Base-by-base conservation (phyloP, 2,888 invertebrate species). In the Eueremaeus valkanovi region DNA sequence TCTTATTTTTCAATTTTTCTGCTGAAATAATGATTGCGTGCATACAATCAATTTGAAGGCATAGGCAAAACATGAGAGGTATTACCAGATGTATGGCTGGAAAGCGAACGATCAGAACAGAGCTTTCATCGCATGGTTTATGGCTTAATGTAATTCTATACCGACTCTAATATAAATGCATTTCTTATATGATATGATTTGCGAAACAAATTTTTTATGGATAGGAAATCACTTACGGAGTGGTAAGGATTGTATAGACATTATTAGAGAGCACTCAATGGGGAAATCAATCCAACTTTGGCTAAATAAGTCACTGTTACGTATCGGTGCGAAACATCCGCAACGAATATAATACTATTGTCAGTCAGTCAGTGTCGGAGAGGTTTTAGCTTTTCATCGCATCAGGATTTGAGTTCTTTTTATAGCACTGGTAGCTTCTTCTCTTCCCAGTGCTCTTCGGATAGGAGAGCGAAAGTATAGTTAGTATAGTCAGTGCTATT, bases 201-300 rank as follows among this genome's bases (percentile, higher is more conserved):
- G 40, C 40, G 66, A 29, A 66, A 66, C 66, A 66, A 66, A 66
- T 66, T 66, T 51, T 31, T 58, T 58, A 66, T 36, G 66, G 31
- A 40, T 66, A 66, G 66, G 66, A 66, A 66, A 66, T 66, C 66
- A 66, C 66, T 66, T 66, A 40, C 16, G 29, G 31, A 63, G 63
- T 63, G 21, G n/a, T 11, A 18, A 58, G 58, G 24, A 58, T 58
- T 58, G 29, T 29, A 29, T 3, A 24, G 3, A 13, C 66, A 40
- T 66, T 36, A 66, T 66, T n/a, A 40, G 66, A 63, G 63, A 8
- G 40, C 66, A 33, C 21, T 66, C 40, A 27, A 58, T 31, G 29
- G 66, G 40, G 61, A 66, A 66, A 66, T 66, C 66, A 66, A 33
- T 31, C 66, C 33, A 33, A 66, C 66, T 66, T 40, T 40, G n/a